Evolutionary conservation across 2,797 vertebrate species (phyloP).

Genomic region (Manis javanica): DNA sequence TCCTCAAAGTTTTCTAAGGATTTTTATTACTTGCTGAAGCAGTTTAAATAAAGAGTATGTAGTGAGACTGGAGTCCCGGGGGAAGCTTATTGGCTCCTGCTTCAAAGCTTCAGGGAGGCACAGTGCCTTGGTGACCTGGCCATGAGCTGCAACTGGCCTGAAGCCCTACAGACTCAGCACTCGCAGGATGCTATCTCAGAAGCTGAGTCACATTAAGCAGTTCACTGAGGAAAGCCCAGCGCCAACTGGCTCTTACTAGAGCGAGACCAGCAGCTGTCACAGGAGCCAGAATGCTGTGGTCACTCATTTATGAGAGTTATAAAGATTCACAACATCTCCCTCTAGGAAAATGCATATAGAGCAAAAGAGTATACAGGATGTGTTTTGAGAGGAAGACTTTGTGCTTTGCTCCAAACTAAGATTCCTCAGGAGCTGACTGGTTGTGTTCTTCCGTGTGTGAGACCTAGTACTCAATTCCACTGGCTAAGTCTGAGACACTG

Average conservation of each 20-base stretch:
- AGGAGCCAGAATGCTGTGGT: not conserved
- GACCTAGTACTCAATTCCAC: not conserved
- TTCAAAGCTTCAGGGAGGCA: not conserved
- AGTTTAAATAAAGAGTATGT: not conserved
- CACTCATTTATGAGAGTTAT: not conserved
- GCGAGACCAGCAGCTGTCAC: not conserved
- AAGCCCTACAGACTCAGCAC: not conserved
- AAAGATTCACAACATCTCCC: not conserved
- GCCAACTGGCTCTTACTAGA: not conserved
- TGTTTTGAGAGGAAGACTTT: not conserved
- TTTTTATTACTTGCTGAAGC: constrained; percentile 15
- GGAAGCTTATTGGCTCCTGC: not conserved
- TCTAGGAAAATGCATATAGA: not conserved
- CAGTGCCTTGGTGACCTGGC: not conserved
- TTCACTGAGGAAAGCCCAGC: not conserved
- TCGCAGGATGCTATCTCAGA: not conserved
- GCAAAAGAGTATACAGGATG: not conserved
- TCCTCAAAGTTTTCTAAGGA: not conserved
- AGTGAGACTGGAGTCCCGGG: not conserved
- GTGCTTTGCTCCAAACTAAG: not conserved
- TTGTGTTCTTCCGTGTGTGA: not conserved
- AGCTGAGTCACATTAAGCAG: not conserved
- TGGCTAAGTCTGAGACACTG: not conserved
- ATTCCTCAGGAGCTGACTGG: not conserved
- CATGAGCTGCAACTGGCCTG: not conserved